Base-by-base conservation (phyloP, 1,140 invertebrate genomes). In the Colletes gigas region DNA sequence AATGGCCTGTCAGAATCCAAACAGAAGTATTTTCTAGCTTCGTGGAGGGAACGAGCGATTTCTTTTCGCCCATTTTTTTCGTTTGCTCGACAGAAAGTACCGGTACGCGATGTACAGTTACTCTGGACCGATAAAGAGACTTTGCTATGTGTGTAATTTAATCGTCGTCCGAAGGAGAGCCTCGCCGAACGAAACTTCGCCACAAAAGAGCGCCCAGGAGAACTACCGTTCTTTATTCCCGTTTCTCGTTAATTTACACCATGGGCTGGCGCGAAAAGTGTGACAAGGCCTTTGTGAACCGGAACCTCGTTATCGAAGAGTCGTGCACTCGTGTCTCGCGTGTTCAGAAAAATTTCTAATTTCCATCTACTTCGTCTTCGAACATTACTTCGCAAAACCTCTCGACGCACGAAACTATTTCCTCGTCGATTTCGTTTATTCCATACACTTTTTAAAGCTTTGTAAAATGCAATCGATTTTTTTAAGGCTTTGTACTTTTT, bases 181-280 rank as follows among this genome's bases (percentile, higher is more conserved):
- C 21, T 74, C 9, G n/a, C 41, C 3, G 21, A 21, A 41, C 17
- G n/a, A 21, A 12, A 4, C 15, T 8, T 41, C 3, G 21, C 10
- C n/a, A 39, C 14, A 55, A 57, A 41, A 21, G 39, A 21, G 5
- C 8, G 19, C 10, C 15, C n/a, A 30, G 63, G 30, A 39, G 39
- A 76, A 77, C 65, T 65, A 21, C 52, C 50, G 44, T 69, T 17
- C 50, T 67, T 75, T 47, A 60, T 44, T 69, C 65, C 39, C 55
- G 75, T 77, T 69, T 50, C 65, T 77, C 17, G 44, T 52, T 77
- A 77, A 69, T 77, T 77, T 19, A 69, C 75, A 50, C 54, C 21
- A 15, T n/a, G 41, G 62, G 17, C 15, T 10, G 7, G 15, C 15
- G 41, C 50, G 68, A 76, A 50, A 77, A 77, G 17, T 76, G 63